phyloP scores from a whole-genome alignment of 2,113 vertebrate genomes.

The Ciconia boyciana region DNA sequence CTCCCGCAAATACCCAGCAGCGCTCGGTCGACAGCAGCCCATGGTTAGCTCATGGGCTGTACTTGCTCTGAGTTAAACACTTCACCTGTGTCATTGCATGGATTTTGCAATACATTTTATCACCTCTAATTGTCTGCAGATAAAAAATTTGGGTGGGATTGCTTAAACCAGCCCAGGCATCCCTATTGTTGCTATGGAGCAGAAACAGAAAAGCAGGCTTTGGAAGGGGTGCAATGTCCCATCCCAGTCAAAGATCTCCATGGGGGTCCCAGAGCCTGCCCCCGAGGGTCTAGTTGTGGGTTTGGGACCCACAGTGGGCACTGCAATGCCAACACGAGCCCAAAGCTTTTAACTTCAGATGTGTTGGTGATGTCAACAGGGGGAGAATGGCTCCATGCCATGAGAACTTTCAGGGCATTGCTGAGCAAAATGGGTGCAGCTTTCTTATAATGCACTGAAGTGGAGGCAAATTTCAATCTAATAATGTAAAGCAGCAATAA shows the following conservation, averaged over 20 bases:
- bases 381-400: not conserved
- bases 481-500: constrained; percentile 76
- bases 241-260: not conserved
- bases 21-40: accelerated
- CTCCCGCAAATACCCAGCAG: not conserved
- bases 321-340: not conserved
- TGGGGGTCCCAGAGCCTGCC: not conserved
- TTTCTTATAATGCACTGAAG: constrained; percentile 45
- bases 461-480: constrained; percentile 68
- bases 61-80: not conserved
- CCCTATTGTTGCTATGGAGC: not conserved
- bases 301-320: not conserved
- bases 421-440: not conserved
- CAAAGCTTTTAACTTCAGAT: not conserved
- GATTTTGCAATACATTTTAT: not conserved
- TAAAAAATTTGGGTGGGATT: not conserved
- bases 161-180: not conserved
- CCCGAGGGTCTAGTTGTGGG: not conserved
- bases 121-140: not conserved
- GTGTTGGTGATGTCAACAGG: not conserved
- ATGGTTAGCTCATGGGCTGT: not conserved
- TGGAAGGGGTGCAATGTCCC: not conserved
- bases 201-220: not conserved
- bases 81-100: not conserved
- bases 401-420: not conserved